Percentiles rank a stretch among this genome's conserved stretches.
Evolutionary conservation across 92 coral and sea anemone species (phyloP).

Genomic region (Phenganax stokvisi): DNA sequence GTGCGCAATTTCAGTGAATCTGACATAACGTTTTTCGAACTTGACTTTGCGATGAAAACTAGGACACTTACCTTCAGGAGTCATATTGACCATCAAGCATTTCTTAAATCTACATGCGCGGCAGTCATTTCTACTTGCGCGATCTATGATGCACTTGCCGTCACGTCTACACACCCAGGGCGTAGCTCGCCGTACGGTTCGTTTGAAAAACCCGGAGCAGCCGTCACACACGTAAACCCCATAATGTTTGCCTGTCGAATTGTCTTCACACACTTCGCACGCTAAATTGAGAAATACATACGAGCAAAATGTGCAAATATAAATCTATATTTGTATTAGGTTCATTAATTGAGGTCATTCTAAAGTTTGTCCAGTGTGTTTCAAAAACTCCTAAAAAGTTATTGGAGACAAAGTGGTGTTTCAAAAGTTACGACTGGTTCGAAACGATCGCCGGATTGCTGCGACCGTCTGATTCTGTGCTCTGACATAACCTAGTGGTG

Average conservation of each 20-base stretch:
- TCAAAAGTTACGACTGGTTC: too few species aligned
- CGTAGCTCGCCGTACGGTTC: conserved; percentile 82
- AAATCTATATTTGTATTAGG: too few species aligned
- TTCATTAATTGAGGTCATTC: too few species aligned
- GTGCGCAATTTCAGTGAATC: too few species aligned
- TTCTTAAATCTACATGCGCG: conserved; percentile 85
- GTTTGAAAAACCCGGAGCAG: conserved; percentile 93
- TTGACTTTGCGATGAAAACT: too few species aligned
- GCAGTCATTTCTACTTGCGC: conserved; percentile 86
- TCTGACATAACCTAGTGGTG: neutral
- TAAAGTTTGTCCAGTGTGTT: too few species aligned
- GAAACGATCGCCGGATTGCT: too few species aligned
- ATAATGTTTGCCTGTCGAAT: conserved; percentile 89
- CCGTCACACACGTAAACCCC: conserved; percentile 96
- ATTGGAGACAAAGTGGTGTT: neutral
- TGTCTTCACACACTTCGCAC: conserved; percentile 90
- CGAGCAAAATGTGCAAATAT: too few species aligned
- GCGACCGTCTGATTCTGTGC: too few species aligned
- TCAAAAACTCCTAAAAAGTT: neutral
- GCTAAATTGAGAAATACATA: conserved; percentile 38
- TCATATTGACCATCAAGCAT: conserved; percentile 82
- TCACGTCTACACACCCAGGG: conserved; percentile 83
- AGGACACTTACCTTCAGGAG: conserved; percentile 65
- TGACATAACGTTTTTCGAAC: neutral
- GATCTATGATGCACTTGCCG: conserved; percentile 76